A percentile compares a stretch with the other conserved stretches of the same genome.
These are phyloP conservation scores for Pyrrhosoma nymphula DNA, from an alignment of 2,888 invertebrate genomes.

Conservation along the genomic window DNA sequence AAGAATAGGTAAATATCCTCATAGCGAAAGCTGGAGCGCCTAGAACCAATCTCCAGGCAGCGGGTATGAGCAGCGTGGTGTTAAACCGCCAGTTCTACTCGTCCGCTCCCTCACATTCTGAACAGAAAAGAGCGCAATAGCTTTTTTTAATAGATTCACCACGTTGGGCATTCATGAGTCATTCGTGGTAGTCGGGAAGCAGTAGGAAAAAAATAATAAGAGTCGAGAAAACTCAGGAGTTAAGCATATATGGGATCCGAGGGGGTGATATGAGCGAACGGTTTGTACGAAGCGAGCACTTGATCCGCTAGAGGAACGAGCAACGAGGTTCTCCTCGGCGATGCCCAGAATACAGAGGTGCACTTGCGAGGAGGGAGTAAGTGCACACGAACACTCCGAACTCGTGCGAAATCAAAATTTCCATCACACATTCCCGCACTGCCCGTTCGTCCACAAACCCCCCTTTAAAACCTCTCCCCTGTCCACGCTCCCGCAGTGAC, in stretches of 20 bases:
- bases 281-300: background rate
- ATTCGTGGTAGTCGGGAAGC: background rate
- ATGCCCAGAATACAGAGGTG: background rate
- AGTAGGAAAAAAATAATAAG: background rate
- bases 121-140: background rate
- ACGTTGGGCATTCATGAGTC: slow-evolving; percentile 41
- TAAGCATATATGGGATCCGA: background rate
- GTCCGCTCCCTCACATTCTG: background rate
- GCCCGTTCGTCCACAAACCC: background rate
- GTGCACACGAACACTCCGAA: background rate
- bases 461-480: background rate
- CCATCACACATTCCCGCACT: background rate
- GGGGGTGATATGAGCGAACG: background rate
- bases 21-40: background rate
- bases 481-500: background rate
- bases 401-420: slow-evolving; percentile 32
- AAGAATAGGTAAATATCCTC: background rate
- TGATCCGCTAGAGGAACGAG: background rate
- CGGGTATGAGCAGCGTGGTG: background rate
- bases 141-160: slow-evolving; percentile 12
- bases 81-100: background rate
- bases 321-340: background rate
- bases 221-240: background rate
- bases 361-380: background rate
- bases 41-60: too few relatives aligned